Evolutionary conservation across 2,113 vertebrate species (phyloP).

Genomic region (Neopipo cinnamomea): DNA sequence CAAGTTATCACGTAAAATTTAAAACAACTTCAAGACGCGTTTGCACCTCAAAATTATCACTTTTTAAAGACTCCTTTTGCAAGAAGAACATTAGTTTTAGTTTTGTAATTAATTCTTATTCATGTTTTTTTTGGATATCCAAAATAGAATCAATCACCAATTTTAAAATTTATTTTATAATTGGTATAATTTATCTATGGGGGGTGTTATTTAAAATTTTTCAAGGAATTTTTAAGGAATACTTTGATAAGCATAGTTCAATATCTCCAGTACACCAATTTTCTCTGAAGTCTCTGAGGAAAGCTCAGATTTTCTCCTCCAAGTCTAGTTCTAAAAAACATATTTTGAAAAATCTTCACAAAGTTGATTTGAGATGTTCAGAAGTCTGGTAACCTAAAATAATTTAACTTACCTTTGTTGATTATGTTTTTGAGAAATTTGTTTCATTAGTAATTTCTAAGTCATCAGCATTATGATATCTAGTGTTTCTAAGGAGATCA

Average conservation of each 20-base stretch:
- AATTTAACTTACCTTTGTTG: not conserved
- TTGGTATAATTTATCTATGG: not conserved
- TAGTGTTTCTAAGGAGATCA: not conserved
- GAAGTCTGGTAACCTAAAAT: not conserved
- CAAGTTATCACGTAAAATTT: not conserved
- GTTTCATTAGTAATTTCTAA: not conserved
- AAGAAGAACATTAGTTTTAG: not conserved
- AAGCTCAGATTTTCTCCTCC: not conserved
- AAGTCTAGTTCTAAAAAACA: not conserved
- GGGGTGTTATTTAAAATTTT: not conserved
- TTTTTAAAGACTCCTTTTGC: not conserved
- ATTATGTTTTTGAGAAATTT: not conserved
- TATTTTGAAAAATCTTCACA: not conserved
- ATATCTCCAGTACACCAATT: not conserved
- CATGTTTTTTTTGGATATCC: not conserved
- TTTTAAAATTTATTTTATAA: not conserved
- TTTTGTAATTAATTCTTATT: not conserved
- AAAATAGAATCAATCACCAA: not conserved
- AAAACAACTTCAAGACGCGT: not conserved
- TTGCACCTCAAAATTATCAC: not conserved
- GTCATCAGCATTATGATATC: not conserved
- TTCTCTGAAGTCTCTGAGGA: not conserved
- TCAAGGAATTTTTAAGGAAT: not conserved
- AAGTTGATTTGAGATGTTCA: not conserved
- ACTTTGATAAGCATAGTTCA: not conserved